These are phyloP conservation scores for Notiomystis cincta DNA, from an alignment of 2,113 vertebrate species.

Conservation along the genomic window DNA sequence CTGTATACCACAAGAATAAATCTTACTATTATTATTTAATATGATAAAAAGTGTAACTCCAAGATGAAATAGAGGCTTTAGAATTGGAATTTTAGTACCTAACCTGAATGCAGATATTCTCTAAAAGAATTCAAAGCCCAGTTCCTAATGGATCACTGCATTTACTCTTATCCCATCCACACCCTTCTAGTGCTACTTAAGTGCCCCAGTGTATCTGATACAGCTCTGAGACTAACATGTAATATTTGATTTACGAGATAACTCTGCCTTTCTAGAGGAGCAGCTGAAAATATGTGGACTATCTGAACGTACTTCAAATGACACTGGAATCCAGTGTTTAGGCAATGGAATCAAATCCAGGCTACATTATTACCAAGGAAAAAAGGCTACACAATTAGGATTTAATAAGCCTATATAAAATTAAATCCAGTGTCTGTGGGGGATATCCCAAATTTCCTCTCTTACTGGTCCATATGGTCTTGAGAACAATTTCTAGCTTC, in stretches of 20 bases:
- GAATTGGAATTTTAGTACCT: not conserved
- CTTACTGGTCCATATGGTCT: not conserved
- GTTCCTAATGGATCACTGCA: not conserved
- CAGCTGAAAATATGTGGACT: not conserved
- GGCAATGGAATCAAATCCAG: not conserved
- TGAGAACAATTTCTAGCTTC: not conserved
- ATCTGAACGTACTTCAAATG: not conserved
- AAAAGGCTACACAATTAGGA: not conserved
- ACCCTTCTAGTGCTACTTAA: not conserved
- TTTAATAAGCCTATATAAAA: not conserved
- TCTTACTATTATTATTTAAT: not conserved
- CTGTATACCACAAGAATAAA: not conserved
- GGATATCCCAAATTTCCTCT: not conserved
- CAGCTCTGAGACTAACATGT: not conserved
- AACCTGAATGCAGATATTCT: not conserved
- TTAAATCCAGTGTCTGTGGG: not conserved
- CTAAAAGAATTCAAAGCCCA: not conserved
- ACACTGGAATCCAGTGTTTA: not conserved
- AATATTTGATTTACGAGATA: not conserved
- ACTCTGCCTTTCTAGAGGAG: not conserved
- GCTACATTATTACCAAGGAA: not conserved
- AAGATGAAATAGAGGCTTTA: not conserved
- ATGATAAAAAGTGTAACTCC: not conserved
- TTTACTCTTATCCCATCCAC: accelerated
- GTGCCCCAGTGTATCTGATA: not conserved